Evolutionary conservation across 2,888 invertebrate species (phyloP).

Genomic region (Cantharis nigra): DNA sequence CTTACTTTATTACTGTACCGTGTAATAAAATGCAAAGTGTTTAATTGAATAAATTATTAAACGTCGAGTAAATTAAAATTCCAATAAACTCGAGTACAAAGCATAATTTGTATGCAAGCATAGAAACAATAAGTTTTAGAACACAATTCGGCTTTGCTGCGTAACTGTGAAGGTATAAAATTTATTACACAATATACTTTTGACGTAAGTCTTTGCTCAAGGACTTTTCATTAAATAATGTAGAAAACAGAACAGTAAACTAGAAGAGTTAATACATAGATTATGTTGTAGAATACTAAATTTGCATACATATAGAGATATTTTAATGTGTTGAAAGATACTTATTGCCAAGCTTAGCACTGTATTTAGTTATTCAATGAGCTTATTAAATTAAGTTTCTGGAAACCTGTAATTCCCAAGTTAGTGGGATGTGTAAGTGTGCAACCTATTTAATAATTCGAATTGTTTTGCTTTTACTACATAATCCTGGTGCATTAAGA

Average conservation of each 20-base stretch:
- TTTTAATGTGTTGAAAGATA: slow-evolving; percentile 4
- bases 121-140: neutral
- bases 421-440: neutral
- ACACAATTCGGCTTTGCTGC: neutral
- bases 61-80: neutral
- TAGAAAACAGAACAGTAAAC: neutral
- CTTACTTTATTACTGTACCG: neutral
- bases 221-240: neutral
- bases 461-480: neutral
- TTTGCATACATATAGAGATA: slow-evolving; percentile 5
- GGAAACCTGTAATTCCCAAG: neutral
- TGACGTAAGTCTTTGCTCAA: neutral
- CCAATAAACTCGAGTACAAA: neutral
- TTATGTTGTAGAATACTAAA: slow-evolving; percentile 3
- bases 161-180: neutral
- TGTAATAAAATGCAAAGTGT: neutral
- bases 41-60: neutral
- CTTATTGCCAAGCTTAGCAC: slow-evolving; percentile 2
- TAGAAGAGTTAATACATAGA: neutral
- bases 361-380: slow-evolving; percentile 4
- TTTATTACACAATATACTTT: neutral
- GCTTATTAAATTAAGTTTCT: slow-evolving; percentile 1
- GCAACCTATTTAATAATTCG: neutral
- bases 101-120: neutral
- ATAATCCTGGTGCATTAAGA: neutral